Evolutionary conservation across 2,888 invertebrate genomes (phyloP).

Genomic region (Pardosa pseudoannulata): DNA sequence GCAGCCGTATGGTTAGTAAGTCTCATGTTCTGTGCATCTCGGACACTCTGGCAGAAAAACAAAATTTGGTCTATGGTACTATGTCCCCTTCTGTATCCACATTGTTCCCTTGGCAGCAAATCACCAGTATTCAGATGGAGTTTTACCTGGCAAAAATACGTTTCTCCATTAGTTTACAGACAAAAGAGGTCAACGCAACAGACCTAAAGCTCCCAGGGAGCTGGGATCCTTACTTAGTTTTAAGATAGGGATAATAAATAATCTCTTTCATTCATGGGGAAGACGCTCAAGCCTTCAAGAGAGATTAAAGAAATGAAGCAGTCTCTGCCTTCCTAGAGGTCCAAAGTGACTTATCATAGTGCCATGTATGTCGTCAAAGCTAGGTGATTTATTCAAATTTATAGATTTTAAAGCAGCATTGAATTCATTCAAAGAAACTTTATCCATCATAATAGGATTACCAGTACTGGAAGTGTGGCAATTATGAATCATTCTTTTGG

Average conservation of each 20-base stretch:
- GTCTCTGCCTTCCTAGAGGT: background rate
- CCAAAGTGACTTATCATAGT: background rate
- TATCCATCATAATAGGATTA: background rate
- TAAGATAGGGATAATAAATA: no score
- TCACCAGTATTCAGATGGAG: background rate
- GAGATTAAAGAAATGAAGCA: background rate
- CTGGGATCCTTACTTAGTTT: no score
- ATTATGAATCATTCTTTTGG: background rate
- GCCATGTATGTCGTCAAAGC: background rate
- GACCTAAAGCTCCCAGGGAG: background rate
- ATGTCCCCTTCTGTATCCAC: background rate
- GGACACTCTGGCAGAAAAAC: background rate
- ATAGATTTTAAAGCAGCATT: conserved; percentile 14
- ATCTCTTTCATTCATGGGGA: background rate
- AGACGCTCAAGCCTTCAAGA: background rate
- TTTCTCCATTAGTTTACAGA: background rate
- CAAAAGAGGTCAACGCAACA: background rate
- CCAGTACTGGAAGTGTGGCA: background rate
- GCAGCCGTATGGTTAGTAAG: background rate
- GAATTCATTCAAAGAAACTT: background rate
- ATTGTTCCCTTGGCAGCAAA: background rate
- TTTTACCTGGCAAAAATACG: background rate
- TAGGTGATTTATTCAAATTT: background rate
- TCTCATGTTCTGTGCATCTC: background rate
- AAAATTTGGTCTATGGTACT: background rate